Conservation (phyloP, 2,888 invertebrate genomes). For the Cistogaster globosa region DNA sequence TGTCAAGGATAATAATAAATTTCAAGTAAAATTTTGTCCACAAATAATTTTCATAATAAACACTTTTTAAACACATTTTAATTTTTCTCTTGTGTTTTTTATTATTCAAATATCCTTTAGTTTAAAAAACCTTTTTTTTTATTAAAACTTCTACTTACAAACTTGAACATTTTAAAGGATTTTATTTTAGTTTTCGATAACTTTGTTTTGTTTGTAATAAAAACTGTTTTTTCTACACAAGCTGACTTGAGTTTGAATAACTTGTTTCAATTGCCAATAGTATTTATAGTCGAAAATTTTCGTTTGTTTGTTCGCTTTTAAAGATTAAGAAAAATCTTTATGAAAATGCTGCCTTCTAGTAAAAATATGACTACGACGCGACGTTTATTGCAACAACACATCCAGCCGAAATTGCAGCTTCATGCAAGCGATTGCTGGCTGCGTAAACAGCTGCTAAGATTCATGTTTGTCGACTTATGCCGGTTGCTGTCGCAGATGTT, state of each 20-base stretch:
- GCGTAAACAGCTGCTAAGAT: not conserved
- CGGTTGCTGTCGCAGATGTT: slow-evolving; percentile 48
- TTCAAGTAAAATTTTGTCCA: too few species aligned
- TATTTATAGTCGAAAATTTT: slow-evolving; percentile 70
- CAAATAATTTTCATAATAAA: too few species aligned
- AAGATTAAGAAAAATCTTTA: slow-evolving; percentile 58
- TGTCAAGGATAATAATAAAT: not conserved
- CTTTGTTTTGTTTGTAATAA: slow-evolving; percentile 37
- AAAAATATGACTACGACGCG: slow-evolving; percentile 13
- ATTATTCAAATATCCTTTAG: not conserved
- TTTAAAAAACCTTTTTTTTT: not conserved
- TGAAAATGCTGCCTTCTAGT: slow-evolving; percentile 48
- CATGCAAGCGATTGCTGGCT: not conserved
- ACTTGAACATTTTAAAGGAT: slow-evolving; percentile 78
- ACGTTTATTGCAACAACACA: slow-evolving; percentile 5
- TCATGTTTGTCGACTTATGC: slow-evolving; percentile 34
- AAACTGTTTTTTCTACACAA: slow-evolving; percentile 61
- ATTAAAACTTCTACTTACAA: slow-evolving; percentile 75
- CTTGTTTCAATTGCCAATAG: slow-evolving; percentile 71
- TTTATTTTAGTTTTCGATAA: slow-evolving; percentile 71
- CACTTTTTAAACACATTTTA: too few species aligned
- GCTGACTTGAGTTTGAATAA: slow-evolving; percentile 68
- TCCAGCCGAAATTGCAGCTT: slow-evolving; percentile 27
- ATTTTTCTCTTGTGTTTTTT: too few species aligned
- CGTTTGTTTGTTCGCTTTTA: slow-evolving; percentile 20